Percentiles rank a stretch among this genome's conserved stretches.
Conservation (phyloP, 2,888 invertebrate species). For the Melipona beecheii region DNA sequence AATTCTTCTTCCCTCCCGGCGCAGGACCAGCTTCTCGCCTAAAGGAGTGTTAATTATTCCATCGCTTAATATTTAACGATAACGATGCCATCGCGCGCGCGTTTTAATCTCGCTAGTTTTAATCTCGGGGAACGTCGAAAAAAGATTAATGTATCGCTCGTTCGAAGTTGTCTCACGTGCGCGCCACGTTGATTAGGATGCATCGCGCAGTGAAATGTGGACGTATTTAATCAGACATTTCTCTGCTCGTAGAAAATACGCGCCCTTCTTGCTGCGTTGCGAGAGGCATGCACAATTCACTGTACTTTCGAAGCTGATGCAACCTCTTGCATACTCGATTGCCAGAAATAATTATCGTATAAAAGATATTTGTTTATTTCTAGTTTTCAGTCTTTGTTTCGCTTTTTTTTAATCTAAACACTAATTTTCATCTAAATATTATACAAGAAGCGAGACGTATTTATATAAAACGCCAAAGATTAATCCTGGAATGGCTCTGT, state of each 20-base stretch:
- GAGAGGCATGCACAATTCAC: background rate
- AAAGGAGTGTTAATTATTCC: slow-evolving; percentile 40
- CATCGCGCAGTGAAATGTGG: slow-evolving; percentile 1
- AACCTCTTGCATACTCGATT: slow-evolving; percentile 46
- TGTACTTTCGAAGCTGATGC: background rate
- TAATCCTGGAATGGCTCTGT: slow-evolving; percentile 23
- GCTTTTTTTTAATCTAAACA: background rate
- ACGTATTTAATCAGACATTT: slow-evolving; percentile 18
- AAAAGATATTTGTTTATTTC: slow-evolving; percentile 51
- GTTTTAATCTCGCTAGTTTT: no score
- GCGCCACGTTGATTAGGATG: slow-evolving; percentile 7
- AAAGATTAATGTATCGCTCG: background rate
- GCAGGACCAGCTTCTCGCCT: background rate
- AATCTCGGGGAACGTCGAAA: background rate
- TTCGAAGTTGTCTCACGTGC: slow-evolving; percentile 2
- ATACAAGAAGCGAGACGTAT: slow-evolving; percentile 24
- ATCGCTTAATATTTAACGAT: slow-evolving; percentile 20
- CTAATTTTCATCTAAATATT: no score
- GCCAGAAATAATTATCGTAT: slow-evolving; percentile 40
- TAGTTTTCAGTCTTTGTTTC: slow-evolving; percentile 8
- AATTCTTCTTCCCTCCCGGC: slow-evolving; percentile 1
- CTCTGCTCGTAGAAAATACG: background rate
- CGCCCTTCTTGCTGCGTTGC: background rate
- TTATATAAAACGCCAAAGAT: slow-evolving; percentile 53
- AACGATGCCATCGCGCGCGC: background rate